Evolutionary conservation across 1,140 invertebrate genomes (phyloP).

Genomic region (Heliconius congener): DNA sequence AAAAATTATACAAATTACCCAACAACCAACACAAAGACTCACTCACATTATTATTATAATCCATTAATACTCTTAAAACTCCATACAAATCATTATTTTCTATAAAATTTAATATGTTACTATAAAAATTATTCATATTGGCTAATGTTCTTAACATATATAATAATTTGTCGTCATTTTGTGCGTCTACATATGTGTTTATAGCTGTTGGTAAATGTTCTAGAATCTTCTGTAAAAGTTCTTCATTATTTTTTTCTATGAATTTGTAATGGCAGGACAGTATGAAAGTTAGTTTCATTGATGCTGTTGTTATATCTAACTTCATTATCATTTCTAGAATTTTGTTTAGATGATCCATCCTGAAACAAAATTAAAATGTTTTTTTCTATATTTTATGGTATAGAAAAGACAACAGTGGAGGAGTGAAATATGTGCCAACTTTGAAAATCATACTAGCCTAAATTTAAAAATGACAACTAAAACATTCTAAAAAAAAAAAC

Average conservation of each 20-base stretch:
- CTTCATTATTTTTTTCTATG: slow-evolving; percentile 39
- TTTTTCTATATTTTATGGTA: not conserved
- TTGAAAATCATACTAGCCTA: no score
- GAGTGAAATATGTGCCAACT: no score
- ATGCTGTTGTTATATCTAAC: slow-evolving; percentile 37
- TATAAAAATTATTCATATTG: slow-evolving; percentile 47
- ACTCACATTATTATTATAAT: slow-evolving; percentile 44
- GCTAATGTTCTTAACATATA: slow-evolving; percentile 58
- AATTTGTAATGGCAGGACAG: slow-evolving; percentile 60
- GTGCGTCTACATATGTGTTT: slow-evolving; percentile 36
- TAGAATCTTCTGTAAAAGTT: slow-evolving; percentile 47
- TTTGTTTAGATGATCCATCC: slow-evolving; percentile 45
- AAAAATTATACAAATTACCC: slow-evolving; percentile 63
- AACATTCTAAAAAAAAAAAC: no score
- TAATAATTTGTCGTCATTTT: slow-evolving; percentile 42
- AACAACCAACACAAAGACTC: slow-evolving; percentile 65
- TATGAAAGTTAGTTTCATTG: slow-evolving; percentile 53
- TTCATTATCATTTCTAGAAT: slow-evolving; percentile 45
- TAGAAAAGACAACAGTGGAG: no score
- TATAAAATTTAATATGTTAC: slow-evolving; percentile 45
- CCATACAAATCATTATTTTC: slow-evolving; percentile 40
- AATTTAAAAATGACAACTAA: no score
- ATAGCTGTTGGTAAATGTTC: slow-evolving; percentile 38
- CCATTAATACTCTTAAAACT: slow-evolving; percentile 43
- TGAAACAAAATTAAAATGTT: slow-evolving; percentile 42